Conservation (phyloP, 2,888 invertebrate genomes). For the Loripinus fragilis region DNA sequence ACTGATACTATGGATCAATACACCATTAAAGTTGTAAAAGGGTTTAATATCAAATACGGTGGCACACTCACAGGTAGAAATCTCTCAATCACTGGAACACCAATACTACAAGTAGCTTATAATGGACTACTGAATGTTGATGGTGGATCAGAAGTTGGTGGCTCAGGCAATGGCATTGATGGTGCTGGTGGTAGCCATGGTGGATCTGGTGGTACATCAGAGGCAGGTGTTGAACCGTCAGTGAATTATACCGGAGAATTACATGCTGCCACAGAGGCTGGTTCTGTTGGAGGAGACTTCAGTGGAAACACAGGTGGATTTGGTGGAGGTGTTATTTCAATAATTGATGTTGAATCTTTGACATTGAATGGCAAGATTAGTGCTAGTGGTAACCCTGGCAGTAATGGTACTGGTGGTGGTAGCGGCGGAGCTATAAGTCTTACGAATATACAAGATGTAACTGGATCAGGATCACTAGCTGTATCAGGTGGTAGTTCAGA, state of each 20-base stretch:
- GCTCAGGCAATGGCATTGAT: constrained; percentile 48
- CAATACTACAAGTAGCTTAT: constrained; percentile 63
- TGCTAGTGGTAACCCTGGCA: constrained; percentile 61
- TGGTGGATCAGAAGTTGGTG: constrained; percentile 51
- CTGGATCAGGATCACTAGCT: constrained; percentile 60
- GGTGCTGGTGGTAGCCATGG: constrained; percentile 71
- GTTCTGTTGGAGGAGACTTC: constrained; percentile 65
- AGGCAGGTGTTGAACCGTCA: constrained; percentile 28
- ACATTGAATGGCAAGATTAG: constrained; percentile 65
- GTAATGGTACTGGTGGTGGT: constrained; percentile 64
- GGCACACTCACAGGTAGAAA: constrained; percentile 57
- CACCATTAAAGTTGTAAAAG: constrained; percentile 52
- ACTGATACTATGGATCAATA: constrained; percentile 49
- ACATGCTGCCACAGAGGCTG: constrained; percentile 43
- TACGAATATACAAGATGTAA: constrained; percentile 38
- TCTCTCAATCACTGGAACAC: constrained; percentile 52
- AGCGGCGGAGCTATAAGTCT: constrained; percentile 65
- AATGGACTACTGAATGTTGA: constrained; percentile 57
- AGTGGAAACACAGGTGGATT: constrained; percentile 47
- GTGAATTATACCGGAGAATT: constrained; percentile 46
- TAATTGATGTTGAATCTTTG: constrained; percentile 45
- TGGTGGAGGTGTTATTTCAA: constrained; percentile 61
- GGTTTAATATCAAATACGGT: constrained; percentile 65
- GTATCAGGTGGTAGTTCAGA: constrained; percentile 61
- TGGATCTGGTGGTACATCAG: constrained; percentile 66